Percentiles rank a stretch among this genome's conserved stretches.
Evolutionary conservation across 2,888 invertebrate species (phyloP).

Genomic region (Pachliopta kotzebuea): DNA sequence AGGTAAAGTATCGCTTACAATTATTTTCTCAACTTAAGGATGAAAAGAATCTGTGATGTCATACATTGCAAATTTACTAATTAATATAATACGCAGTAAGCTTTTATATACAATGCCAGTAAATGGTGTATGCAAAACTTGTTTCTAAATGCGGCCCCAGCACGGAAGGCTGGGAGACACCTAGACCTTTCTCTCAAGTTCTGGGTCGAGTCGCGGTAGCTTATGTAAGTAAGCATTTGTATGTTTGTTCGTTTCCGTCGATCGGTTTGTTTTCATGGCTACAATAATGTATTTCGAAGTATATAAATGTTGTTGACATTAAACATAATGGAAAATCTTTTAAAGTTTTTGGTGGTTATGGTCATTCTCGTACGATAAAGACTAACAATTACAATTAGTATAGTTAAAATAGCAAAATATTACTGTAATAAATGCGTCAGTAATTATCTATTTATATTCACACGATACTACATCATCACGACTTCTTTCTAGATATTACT

Average conservation of each 20-base stretch:
- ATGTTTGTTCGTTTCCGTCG: conserved; percentile 34
- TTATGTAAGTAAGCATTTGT: conserved; percentile 53
- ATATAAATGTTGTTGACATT: not conserved
- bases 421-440: too few species aligned
- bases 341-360: too few species aligned
- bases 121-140: conserved; percentile 26
- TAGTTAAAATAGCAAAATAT: too few species aligned
- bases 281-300: not conserved
- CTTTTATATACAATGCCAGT: too few species aligned
- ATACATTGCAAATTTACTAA: not conserved
- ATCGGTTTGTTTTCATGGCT: not conserved
- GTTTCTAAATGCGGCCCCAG: conserved; percentile 31
- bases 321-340: not conserved
- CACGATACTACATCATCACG: too few species aligned
- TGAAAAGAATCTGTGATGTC: not conserved
- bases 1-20: too few species aligned
- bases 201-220: conserved; percentile 61
- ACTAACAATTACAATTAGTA: too few species aligned
- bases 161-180: conserved; percentile 34
- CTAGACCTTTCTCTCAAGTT: conserved; percentile 78
- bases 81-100: not conserved
- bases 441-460: too few species aligned
- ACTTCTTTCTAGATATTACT: too few species aligned
- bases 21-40: too few species aligned
- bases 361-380: too few species aligned